Evolutionary conservation across 2,113 vertebrate species (phyloP).

Genomic region (Daphoenositta chrysoptera): DNA sequence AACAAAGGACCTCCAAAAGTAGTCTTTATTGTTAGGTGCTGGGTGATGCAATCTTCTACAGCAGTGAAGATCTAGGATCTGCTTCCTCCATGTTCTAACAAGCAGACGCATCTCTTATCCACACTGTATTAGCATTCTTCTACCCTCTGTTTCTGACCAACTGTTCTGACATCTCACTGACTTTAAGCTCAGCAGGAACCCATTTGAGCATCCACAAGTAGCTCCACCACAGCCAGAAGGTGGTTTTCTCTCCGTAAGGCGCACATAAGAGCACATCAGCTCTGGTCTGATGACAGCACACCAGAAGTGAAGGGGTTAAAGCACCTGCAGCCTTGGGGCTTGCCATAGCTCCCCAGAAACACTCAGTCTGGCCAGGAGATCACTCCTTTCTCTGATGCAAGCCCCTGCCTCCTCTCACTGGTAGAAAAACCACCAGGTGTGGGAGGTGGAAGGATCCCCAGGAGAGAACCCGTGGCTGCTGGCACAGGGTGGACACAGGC

Average conservation of each 20-base stretch:
- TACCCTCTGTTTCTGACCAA: background rate
- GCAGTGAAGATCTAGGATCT: background rate
- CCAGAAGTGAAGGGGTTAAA: background rate
- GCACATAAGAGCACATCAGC: background rate
- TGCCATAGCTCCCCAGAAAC: background rate
- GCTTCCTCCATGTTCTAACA: background rate
- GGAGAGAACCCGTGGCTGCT: rapidly evolving
- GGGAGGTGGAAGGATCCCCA: background rate
- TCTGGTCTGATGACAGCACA: background rate
- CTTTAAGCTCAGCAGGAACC: background rate
- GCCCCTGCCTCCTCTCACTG: background rate
- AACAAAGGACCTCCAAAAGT: background rate
- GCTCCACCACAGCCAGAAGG: background rate
- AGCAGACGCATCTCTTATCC: background rate
- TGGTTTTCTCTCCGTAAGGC: rapidly evolving
- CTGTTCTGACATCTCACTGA: background rate
- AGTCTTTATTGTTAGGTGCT: background rate
- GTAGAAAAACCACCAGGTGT: background rate
- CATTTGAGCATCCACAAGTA: background rate
- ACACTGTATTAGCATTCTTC: background rate
- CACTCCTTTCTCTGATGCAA: background rate
- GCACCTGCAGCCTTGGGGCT: background rate
- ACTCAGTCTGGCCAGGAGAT: background rate
- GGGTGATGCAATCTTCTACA: background rate
- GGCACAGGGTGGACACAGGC: background rate